Evolutionary conservation across 1,140 invertebrate species (phyloP).

Genomic region (Ooceraea biroi): DNA sequence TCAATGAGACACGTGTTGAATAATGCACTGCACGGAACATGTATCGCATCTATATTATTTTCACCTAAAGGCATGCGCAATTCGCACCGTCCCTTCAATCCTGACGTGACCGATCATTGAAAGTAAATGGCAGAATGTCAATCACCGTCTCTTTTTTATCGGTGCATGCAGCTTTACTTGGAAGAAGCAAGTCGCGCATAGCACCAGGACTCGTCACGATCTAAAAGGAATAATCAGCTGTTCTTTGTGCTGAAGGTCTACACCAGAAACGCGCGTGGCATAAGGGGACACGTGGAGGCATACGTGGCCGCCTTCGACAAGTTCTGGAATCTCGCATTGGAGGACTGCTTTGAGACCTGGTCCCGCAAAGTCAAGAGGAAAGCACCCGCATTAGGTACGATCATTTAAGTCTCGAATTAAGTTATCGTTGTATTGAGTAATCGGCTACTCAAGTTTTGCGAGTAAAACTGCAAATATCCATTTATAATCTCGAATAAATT

Average conservation of each 20-base stretch:
- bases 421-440: no score
- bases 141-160: neutral
- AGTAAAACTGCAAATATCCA: no score
- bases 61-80: no score
- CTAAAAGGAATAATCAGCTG: conserved; percentile 79
- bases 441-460: no score
- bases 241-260: conserved; percentile 87
- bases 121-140: conserved; percentile 24
- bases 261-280: conserved; percentile 88
- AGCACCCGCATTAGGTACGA: conserved; percentile 86
- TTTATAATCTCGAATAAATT: neutral
- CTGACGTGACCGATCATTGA: neutral
- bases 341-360: conserved; percentile 95
- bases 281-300: conserved; percentile 93
- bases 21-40: neutral
- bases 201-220: conserved; percentile 60
- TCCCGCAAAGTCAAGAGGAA: conserved; percentile 89
- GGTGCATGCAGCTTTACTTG: conserved; percentile 68
- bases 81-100: neutral
- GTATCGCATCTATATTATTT: neutral
- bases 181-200: conserved; percentile 63
- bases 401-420: neutral
- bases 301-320: conserved; percentile 96
- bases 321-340: conserved; percentile 96
- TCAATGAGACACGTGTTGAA: neutral